Conservation (phyloP, 2,888 invertebrate genomes). For the Macroteleia sp. region DNA sequence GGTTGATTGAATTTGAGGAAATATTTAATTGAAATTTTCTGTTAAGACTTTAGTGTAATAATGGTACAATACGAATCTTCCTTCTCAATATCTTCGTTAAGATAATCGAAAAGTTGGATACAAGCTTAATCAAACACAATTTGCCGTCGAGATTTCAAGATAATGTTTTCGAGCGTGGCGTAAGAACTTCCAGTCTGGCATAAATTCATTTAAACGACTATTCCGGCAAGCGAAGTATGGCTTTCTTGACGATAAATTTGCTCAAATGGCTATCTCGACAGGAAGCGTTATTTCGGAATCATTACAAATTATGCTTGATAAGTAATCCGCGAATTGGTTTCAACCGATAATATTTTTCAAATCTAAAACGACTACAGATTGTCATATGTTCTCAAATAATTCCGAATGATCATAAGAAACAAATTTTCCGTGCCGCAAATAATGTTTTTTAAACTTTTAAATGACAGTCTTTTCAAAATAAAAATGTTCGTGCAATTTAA, state of each 20-base stretch:
- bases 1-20: slow-evolving; percentile 12
- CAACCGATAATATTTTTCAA: background rate
- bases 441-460: too few species aligned
- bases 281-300: slow-evolving; percentile 67
- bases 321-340: slow-evolving; percentile 63
- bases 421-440: too few species aligned
- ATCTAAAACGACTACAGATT: too few species aligned
- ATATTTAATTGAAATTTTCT: slow-evolving; percentile 26
- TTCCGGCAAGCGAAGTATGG: slow-evolving; percentile 60
- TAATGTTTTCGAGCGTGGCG: slow-evolving; percentile 30
- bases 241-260: slow-evolving; percentile 67
- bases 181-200: slow-evolving; percentile 63
- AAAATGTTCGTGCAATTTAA: slow-evolving; percentile 22
- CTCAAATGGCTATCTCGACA: slow-evolving; percentile 64
- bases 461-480: too few species aligned
- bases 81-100: slow-evolving; percentile 21
- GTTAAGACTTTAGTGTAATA: slow-evolving; percentile 6
- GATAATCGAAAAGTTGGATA: slow-evolving; percentile 52
- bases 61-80: slow-evolving; percentile 31
- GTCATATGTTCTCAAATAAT: too few species aligned
- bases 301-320: slow-evolving; percentile 66
- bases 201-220: slow-evolving; percentile 70
- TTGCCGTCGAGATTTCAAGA: slow-evolving; percentile 47
- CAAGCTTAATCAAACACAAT: slow-evolving; percentile 60
- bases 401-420: too few species aligned